A percentile compares a stretch with the other conserved stretches of the same genome.
These are phyloP conservation scores for Campoplex nolae DNA, from an alignment of 2,888 invertebrate genomes.

Conservation along the genomic window DNA sequence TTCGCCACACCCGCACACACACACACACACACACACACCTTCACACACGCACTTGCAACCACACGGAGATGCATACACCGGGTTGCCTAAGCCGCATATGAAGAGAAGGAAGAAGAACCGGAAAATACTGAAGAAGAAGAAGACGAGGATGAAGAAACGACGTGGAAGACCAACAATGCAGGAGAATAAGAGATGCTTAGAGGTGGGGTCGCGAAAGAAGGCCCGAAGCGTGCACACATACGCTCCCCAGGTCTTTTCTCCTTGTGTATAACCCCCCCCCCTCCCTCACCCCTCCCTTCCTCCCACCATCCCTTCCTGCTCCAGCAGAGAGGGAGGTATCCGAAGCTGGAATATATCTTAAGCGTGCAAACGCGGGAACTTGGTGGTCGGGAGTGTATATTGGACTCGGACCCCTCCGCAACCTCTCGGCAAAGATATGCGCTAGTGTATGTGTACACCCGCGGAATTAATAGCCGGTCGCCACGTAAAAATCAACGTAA, in stretches of 20 bases:
- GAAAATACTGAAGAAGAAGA: constrained; percentile 61
- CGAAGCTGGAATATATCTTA: constrained; percentile 34
- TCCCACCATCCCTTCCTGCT: too few relatives aligned
- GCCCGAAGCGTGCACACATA: constrained; percentile 64
- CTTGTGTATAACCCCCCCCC: constrained; percentile 51
- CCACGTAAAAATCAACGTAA: constrained; percentile 81
- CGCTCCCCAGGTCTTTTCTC: constrained; percentile 66
- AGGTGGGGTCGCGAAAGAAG: constrained; percentile 78
- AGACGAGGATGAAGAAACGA: constrained; percentile 23
- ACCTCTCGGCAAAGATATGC: constrained; percentile 47
- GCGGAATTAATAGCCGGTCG: constrained; percentile 83
- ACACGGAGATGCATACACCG: neutral
- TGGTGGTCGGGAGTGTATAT: constrained; percentile 49
- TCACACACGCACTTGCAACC: neutral
- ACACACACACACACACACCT: constrained; percentile 83
- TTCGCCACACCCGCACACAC: constrained; percentile 84
- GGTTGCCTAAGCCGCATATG: constrained; percentile 76
- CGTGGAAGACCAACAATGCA: constrained; percentile 66
- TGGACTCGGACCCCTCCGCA: constrained; percentile 40
- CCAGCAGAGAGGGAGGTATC: neutral
- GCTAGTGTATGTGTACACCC: constrained; percentile 73
- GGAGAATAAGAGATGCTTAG: constrained; percentile 74
- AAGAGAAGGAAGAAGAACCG: constrained; percentile 65
- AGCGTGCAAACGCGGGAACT: constrained; percentile 46
- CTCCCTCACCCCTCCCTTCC: neutral